phyloP scores from a whole-genome alignment of 2,113 vertebrate genomes.

The Menura novaehollandiae region DNA sequence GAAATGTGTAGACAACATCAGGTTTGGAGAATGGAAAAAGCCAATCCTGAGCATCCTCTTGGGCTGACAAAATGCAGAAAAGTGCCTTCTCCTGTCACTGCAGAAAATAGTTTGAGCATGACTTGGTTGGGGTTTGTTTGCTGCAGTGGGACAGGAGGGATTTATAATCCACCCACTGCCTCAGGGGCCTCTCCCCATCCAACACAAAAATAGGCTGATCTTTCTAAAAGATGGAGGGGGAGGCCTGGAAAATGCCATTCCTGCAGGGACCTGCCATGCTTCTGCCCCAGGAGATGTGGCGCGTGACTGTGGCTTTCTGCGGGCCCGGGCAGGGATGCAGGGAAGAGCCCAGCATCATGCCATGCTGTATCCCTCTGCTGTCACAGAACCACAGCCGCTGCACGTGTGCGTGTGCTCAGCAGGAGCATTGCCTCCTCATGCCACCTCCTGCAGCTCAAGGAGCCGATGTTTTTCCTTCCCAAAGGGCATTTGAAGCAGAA shows the following conservation, averaged over 20 bases:
- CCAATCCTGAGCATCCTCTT: neutral
- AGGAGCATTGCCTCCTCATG: neutral
- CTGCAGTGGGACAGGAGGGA: slow-evolving; percentile 32
- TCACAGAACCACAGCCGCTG: neutral
- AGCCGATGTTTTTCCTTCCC: neutral
- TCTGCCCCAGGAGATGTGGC: neutral
- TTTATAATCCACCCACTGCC: slow-evolving; percentile 1
- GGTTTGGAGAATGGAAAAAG: neutral
- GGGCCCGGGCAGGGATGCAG: neutral
- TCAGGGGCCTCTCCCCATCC: neutral
- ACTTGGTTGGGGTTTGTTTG: slow-evolving; percentile 16
- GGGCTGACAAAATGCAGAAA: neutral
- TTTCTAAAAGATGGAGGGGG: neutral
- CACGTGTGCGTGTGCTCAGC: fast-evolving
- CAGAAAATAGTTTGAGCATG: slow-evolving; percentile 33
- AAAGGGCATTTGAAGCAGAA: neutral
- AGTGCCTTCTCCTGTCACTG: neutral
- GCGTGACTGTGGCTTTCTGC: neutral
- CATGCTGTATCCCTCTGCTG: fast-evolving
- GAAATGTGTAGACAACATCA: neutral
- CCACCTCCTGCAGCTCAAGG: neutral
- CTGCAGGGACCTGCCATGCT: neutral
- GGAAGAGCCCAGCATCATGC: neutral
- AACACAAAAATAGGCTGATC: slow-evolving; percentile 4
- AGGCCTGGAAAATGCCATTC: neutral